phyloP scores from a whole-genome alignment of 1,140 invertebrate species.

The Pseudoatta argentina region DNA sequence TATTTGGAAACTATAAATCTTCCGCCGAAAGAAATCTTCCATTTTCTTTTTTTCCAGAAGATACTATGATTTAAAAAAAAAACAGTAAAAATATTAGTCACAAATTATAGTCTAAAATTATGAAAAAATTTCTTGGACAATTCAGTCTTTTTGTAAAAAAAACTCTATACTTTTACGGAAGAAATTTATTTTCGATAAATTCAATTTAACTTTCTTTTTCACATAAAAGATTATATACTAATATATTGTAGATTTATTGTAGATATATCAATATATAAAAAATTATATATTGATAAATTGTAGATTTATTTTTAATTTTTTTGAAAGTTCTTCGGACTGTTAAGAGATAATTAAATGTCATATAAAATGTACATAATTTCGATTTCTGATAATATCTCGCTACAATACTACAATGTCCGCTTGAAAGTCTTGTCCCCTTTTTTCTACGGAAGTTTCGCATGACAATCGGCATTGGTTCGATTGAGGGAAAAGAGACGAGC shows the following conservation, averaged over 20 bases:
- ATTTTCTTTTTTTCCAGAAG: no score
- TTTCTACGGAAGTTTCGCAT: constrained; percentile 46
- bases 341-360: not conserved
- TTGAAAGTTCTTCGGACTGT: not conserved
- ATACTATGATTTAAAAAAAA: no score
- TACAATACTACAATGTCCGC: constrained; percentile 31
- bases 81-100: no score
- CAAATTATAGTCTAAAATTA: no score
- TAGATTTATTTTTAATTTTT: not conserved
- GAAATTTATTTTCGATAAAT: not conserved
- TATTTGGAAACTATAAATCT: no score
- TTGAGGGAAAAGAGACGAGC: constrained; percentile 10
- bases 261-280: no score
- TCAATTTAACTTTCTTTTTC: not conserved
- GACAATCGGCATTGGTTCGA: constrained; percentile 37
- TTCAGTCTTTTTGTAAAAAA: not conserved
- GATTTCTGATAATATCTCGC: constrained; percentile 2
- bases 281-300: not conserved
- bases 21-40: no score
- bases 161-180: not conserved
- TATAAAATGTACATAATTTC: not conserved
- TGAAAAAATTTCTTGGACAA: not conserved
- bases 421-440: constrained; percentile 2
- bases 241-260: not conserved
- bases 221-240: not conserved